Conservation (phyloP, 2,113 vertebrate species). For the Tragelaphus imberbis region DNA sequence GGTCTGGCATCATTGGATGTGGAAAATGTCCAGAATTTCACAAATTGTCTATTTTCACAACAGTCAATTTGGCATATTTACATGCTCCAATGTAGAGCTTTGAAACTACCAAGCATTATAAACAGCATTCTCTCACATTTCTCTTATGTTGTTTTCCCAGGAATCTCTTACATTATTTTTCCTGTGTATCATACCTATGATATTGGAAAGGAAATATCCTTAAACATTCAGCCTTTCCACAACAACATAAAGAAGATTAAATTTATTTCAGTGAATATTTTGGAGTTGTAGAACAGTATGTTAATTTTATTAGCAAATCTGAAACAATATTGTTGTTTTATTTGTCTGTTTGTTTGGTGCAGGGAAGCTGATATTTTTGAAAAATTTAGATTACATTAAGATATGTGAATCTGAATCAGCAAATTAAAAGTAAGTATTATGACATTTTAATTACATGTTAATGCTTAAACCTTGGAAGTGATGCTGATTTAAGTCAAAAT, state of each 20-base stretch:
- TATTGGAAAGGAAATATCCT: not conserved
- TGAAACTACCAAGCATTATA: not conserved
- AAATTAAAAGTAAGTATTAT: conserved; percentile 21
- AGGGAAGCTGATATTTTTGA: not conserved
- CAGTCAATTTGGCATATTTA: not conserved
- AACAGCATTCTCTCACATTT: not conserved
- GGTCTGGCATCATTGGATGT: not conserved
- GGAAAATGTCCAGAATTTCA: not conserved
- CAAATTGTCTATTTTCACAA: not conserved
- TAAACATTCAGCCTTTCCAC: not conserved
- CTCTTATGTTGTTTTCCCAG: not conserved
- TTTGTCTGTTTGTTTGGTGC: not conserved
- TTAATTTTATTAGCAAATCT: not conserved
- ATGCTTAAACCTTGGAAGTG: not conserved
- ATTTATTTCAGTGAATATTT: not conserved
- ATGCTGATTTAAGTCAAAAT: conserved; percentile 19
- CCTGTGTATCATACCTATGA: not conserved
- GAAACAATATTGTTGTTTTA: not conserved
- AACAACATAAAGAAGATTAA: not conserved
- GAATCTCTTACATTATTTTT: not conserved
- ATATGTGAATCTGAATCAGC: not conserved
- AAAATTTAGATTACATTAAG: not conserved
- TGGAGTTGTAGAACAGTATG: not conserved
- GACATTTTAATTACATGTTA: conserved; percentile 36
- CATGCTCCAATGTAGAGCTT: not conserved